Conservation (phyloP, 2,888 invertebrate genomes). For the Craniophora ligustri region DNA sequence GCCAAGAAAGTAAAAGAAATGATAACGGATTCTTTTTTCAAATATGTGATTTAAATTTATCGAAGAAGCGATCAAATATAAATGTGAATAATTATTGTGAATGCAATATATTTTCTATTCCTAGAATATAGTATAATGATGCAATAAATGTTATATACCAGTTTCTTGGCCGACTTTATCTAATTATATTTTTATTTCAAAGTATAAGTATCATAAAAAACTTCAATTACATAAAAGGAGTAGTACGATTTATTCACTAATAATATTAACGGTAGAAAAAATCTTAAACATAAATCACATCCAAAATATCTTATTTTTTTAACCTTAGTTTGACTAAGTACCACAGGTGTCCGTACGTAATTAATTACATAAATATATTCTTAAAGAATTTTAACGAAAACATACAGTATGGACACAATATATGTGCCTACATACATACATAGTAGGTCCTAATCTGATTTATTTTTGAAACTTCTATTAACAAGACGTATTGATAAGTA, state of each 20-base stretch:
- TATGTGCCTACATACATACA: constrained; percentile 5
- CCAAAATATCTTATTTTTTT: constrained; percentile 58
- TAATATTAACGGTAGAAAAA: constrained; percentile 39
- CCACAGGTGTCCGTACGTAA: constrained; percentile 48
- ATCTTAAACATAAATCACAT: constrained; percentile 62
- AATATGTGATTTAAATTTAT: too few relatives aligned
- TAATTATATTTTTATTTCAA: background rate
- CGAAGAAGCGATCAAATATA: too few relatives aligned
- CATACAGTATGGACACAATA: constrained; percentile 7
- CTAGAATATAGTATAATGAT: too few relatives aligned
- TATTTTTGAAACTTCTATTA: too few relatives aligned
- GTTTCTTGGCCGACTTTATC: background rate
- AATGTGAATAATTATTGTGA: too few relatives aligned
- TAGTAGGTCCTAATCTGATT: too few relatives aligned
- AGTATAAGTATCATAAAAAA: constrained; percentile 9
- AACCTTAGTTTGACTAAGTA: constrained; percentile 72
- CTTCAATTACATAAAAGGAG: constrained; percentile 11
- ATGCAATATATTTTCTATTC: too few relatives aligned
- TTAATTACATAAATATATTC: too few relatives aligned
- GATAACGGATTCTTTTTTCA: too few relatives aligned
- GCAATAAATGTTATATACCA: too few relatives aligned
- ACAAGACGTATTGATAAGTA: too few relatives aligned
- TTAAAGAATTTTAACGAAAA: constrained; percentile 30
- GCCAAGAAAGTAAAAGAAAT: background rate
- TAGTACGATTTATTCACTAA: constrained; percentile 33